Conservation (phyloP, 2,797 vertebrate genomes). For the Poeciliopsis turneri region DNA sequence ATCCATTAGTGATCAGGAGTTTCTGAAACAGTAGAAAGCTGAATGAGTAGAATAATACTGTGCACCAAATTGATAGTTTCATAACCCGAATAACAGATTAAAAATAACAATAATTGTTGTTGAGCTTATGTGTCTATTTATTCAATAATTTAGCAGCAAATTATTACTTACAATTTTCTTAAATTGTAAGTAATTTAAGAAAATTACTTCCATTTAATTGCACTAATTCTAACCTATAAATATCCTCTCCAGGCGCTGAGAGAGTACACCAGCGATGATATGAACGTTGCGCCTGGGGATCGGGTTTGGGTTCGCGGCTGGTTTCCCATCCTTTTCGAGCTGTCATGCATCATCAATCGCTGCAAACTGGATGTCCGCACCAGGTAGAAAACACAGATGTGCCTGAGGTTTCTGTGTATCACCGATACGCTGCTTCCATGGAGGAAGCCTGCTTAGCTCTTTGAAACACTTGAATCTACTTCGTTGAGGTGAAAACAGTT, state of each 20-base stretch:
- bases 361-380: constrained; percentile 99
- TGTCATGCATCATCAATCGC: constrained; percentile 99
- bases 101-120: no score
- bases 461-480: neutral
- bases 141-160: no score
- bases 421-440: neutral
- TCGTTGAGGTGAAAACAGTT: neutral
- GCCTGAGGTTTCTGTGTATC: neutral
- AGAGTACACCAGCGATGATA: constrained; percentile 99
- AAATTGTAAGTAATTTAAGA: no score
- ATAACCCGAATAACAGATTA: no score
- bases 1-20: no score
- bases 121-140: no score
- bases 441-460: neutral
- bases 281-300: constrained; percentile 97
- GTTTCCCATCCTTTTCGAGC: constrained; percentile 98
- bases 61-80: no score
- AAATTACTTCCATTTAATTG: no score
- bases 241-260: constrained; percentile 89
- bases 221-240: neutral
- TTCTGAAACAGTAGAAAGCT: no score
- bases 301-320: constrained; percentile 98
- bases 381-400: constrained; percentile 81
- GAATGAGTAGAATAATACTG: no score
- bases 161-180: no score